phyloP scores from a whole-genome alignment of 2,888 invertebrate genomes.

The Panopea generosa region DNA sequence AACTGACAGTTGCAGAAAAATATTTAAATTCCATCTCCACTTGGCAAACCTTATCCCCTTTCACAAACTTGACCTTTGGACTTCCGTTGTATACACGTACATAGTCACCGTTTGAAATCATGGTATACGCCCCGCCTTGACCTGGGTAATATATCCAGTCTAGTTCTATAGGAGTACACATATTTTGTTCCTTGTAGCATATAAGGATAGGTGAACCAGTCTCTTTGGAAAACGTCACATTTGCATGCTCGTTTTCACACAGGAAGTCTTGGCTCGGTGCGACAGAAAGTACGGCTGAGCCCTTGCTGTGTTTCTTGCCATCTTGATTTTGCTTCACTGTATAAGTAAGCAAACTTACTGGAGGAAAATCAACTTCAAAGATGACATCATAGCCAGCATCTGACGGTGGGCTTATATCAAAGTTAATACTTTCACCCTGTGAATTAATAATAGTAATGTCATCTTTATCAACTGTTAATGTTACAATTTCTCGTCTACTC shows the following conservation, averaged over 20 bases:
- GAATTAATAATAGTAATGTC: conserved; percentile 34
- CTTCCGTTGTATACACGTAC: neutral
- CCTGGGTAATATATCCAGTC: conserved; percentile 54
- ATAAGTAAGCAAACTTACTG: conserved; percentile 46
- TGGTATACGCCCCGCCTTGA: conserved; percentile 52
- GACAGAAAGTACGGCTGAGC: neutral
- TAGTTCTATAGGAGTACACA: conserved; percentile 40
- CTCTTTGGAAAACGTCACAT: conserved; percentile 46
- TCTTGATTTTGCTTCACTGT: conserved; percentile 19
- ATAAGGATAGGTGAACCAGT: conserved; percentile 39
- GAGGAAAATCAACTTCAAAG: conserved; percentile 50
- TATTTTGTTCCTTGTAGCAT: conserved; percentile 42
- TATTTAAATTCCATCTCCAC: conserved; percentile 19
- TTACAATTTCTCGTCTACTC: conserved; percentile 34
- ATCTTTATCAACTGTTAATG: conserved; percentile 28
- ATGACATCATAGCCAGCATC: conserved; percentile 11
- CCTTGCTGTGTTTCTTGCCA: conserved; percentile 2
- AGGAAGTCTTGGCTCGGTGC: neutral
- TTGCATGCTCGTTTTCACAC: conserved; percentile 48
- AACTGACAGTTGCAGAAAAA: conserved; percentile 30
- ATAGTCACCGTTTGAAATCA: conserved; percentile 43
- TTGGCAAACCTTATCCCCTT: conserved; percentile 34
- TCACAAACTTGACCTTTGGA: conserved; percentile 16
- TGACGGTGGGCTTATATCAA: conserved; percentile 19
- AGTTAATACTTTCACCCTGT: conserved; percentile 24